A percentile compares a stretch with the other conserved stretches of the same genome.
Evolutionary conservation across 2,797 vertebrate genomes (phyloP).

Genomic region (Neopelma chrysocephalum): DNA sequence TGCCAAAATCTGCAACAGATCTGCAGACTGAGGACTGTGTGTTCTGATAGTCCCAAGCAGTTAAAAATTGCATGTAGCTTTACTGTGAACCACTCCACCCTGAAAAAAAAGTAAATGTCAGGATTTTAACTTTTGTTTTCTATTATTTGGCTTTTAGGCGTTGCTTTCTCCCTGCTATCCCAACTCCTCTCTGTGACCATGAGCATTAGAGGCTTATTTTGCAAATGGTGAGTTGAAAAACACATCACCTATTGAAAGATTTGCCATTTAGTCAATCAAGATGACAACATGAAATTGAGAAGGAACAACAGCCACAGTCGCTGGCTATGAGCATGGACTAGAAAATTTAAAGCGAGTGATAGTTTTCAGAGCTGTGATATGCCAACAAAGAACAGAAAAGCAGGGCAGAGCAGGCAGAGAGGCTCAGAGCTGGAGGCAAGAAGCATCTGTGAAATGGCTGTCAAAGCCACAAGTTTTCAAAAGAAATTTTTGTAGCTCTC

Average conservation of each 20-base stretch:
- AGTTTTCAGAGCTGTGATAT: background rate
- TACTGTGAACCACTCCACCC: background rate
- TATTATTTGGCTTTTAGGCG: background rate
- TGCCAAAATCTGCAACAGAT: background rate
- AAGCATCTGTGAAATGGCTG: slow-evolving; percentile 10
- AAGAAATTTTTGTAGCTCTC: background rate
- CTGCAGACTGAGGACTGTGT: background rate
- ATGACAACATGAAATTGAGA: background rate
- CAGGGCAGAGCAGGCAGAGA: background rate
- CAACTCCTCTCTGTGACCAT: background rate
- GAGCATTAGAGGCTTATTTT: background rate
- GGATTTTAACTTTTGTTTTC: background rate
- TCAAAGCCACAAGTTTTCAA: background rate
- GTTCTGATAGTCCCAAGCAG: background rate
- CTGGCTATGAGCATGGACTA: background rate
- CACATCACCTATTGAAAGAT: background rate
- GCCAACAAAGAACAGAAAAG: background rate
- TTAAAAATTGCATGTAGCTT: background rate
- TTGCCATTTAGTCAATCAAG: background rate
- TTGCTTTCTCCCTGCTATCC: background rate
- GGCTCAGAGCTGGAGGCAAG: background rate
- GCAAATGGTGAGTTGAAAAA: background rate
- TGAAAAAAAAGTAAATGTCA: background rate
- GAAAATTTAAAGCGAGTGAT: background rate
- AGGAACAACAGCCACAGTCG: background rate